Base-by-base conservation (phyloP, 2,797 vertebrate genomes). In the Adrianichthys oophorus region DNA sequence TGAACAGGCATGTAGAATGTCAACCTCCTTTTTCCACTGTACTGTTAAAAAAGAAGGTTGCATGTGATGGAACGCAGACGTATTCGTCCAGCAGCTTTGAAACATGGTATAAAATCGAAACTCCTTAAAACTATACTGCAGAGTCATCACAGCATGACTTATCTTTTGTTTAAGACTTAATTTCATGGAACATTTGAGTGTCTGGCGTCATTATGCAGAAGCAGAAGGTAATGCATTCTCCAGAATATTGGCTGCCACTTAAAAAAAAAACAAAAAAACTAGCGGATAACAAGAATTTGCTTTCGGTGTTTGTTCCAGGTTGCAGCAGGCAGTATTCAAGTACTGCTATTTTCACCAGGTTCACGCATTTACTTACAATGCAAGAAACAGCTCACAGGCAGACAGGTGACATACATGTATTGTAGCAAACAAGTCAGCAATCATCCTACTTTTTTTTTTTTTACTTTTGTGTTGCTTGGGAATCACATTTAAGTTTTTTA, bases 401-500 rank as follows among this genome's bases (percentile, higher is more conserved):
- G 85, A 84, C 86, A 86, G 81, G 70, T 87, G 87, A 87, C 85
- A 87, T 86, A 85, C 63, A 48, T 58, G 68, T 62, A 65, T 73
- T 74, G 78, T 65, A 61, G 52, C 66, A 74, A 66, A 63, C 56
- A 7, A 8, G 63, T 59, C 62, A 65, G 81, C 74, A 74, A 72
- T 46, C 73, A 74, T 87, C 71, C 69, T 83, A 74, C 86, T 78
- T 85, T 75, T 85, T 74, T 76, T 85, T 74, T 37, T 41, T 58
- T 65, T 51, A 66, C 67, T 85, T 79, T 85, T 62, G 83, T 72
- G 70, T 67, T 71, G 72, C 73, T 68, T 65, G 17, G 72, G 74
- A 81, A 77, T 79, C 80, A 79, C 54, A 58, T 78, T 78, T 68
- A 66, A 63, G 62, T 56, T 56, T 79, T 74, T 63, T 53, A 68